Evolutionary conservation across 2,113 vertebrate genomes (phyloP), one percentile per base, ranked within the genome.

Genomic region (Ameiurus melas): DNA sequence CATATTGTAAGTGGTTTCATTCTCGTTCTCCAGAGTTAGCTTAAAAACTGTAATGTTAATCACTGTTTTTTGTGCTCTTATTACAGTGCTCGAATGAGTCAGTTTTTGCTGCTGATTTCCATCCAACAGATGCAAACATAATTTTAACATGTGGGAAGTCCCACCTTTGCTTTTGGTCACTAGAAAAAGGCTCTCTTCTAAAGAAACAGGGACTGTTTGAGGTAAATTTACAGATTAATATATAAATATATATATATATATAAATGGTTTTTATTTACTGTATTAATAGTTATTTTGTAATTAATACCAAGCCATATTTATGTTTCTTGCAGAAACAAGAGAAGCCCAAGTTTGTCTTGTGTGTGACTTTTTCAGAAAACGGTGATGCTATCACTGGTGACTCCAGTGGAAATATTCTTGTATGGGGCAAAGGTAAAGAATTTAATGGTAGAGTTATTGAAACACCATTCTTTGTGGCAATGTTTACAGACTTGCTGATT

Each of bases 281-380:
- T 43, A 27, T 62, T 43, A 43, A 43, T 22, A 83, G 8, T 39
- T 30, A 27, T 27, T 83, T 83, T 83, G 58, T 43, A 62, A 83
- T 19, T 62, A 62, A 62, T 43, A 39, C 57, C 16, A 88, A 90
- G 51, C 47, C 10, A 79, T 89, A 58, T 91, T 89, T 94, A 75
- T 94, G 47, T 93, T 92, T 85, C 83, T 93, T 93, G 30, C 96
- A 99, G 98, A 99, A 99, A 96, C 98, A 99, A 93, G 98, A 99
- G 94, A 99, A 99, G 95, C 98, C 98, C 95, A 99, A 99, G 96
- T 99, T 99, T 94, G 97, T 99, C 89, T 94, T 99, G 84, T 99
- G 98, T 86, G 97, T 98, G 95, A 99, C 97, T 60, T 99, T 99
- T 94, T 98, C 98, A 86, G 98, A 99, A 95, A 99, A 99, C 22